A percentile compares a stretch with the other conserved stretches of the same genome.
These are phyloP conservation scores for Struthidea cinerea DNA, from an alignment of 2,113 vertebrate genomes.

Conservation along the genomic window DNA sequence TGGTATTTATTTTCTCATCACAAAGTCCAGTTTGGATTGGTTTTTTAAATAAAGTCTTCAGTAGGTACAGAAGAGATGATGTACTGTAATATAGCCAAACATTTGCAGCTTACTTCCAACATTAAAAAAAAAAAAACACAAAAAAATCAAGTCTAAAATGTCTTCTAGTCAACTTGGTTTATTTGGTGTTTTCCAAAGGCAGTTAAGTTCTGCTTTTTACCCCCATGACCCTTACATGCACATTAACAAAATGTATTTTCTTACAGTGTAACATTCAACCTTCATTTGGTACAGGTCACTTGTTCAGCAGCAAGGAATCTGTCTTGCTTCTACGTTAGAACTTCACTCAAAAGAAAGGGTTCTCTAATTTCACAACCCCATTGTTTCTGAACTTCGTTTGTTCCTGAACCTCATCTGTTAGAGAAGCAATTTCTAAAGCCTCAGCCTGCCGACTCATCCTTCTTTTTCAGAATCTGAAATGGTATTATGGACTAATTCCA, in stretches of 20 bases:
- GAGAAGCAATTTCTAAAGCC: background rate
- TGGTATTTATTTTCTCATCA: background rate
- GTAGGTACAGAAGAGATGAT: background rate
- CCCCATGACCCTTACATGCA: background rate
- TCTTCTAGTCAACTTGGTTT: conserved; percentile 22
- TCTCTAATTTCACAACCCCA: background rate
- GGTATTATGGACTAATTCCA: background rate
- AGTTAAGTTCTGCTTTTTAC: background rate
- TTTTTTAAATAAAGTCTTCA: background rate
- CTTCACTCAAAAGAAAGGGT: background rate
- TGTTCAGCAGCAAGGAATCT: background rate
- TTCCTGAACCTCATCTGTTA: background rate
- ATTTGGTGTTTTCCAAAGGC: conserved; percentile 37
- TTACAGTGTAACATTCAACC: background rate
- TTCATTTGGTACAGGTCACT: background rate
- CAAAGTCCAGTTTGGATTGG: background rate
- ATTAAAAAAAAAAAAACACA: background rate
- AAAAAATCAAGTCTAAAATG: background rate
- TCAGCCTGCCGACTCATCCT: background rate
- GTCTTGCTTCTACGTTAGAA: background rate
- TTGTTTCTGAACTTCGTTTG: background rate
- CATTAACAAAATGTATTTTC: conserved; percentile 3
- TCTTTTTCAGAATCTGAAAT: background rate
- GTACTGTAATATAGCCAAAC: background rate
- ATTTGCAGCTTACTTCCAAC: background rate